A percentile compares a stretch with the other conserved stretches of the same genome.
These are phyloP conservation scores for Drosophila obscura DNA, from an alignment of 1,140 invertebrate species.

Conservation along the genomic window DNA sequence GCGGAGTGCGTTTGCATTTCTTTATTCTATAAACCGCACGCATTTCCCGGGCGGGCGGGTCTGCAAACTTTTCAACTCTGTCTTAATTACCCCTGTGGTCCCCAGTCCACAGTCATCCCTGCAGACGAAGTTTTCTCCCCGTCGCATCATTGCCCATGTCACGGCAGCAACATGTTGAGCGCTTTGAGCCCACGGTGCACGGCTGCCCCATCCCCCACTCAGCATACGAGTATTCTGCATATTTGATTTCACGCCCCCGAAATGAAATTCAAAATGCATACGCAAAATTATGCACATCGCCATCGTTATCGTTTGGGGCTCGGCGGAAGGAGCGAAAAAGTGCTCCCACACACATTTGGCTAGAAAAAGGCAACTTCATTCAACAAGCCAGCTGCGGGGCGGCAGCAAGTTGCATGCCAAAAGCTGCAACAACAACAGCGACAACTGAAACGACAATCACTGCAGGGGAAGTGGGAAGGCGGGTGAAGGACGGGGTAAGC, in stretches of 20 bases:
- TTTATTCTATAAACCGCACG: constrained; percentile 58
- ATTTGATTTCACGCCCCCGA: constrained; percentile 75
- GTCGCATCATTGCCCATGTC: neutral
- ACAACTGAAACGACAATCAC: constrained; percentile 26
- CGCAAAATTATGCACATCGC: constrained; percentile 79
- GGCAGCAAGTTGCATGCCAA: constrained; percentile 49
- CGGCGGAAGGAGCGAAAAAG: constrained; percentile 18
- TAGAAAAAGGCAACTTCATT: constrained; percentile 49
- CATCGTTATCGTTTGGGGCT: constrained; percentile 35
- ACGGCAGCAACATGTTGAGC: constrained; percentile 16
- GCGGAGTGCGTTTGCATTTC: constrained; percentile 48
- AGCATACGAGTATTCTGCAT: constrained; percentile 65
- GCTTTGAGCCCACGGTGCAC: constrained; percentile 7
- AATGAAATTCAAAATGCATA: constrained; percentile 72
- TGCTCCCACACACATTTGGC: constrained; percentile 63
- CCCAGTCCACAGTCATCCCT: too few relatives aligned
- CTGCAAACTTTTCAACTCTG: constrained; percentile 72
- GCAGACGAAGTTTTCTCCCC: too few relatives aligned
- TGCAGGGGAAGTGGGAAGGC: constrained; percentile 27
- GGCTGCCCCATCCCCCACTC: constrained; percentile 7
- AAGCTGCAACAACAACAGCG: constrained; percentile 32
- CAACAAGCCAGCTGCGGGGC: constrained; percentile 53
- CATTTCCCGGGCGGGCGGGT: constrained; percentile 17
- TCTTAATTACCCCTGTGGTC: constrained; percentile 65
- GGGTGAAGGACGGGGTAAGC: neutral